phyloP scores from a whole-genome alignment of 2,113 vertebrate species.

The Nicator chloris region DNA sequence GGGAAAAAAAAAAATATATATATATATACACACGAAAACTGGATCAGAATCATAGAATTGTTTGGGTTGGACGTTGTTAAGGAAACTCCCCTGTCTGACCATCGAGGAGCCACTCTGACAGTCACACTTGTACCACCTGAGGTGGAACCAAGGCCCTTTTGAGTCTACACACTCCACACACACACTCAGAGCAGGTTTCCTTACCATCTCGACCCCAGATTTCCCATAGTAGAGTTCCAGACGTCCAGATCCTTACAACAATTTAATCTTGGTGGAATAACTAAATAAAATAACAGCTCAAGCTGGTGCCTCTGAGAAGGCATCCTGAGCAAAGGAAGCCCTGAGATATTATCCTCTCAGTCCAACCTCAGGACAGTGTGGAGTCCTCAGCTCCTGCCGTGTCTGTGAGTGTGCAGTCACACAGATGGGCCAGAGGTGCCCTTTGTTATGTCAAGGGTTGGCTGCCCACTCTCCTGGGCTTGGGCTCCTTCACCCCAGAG shows the following conservation, averaged over 20 bases:
- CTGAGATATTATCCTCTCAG: background rate
- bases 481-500: rapidly evolving
- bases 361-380: background rate
- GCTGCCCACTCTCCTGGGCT: background rate
- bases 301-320: background rate
- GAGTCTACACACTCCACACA: background rate
- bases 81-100: background rate
- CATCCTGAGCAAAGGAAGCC: background rate
- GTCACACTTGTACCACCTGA: background rate
- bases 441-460: background rate
- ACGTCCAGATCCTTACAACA: background rate
- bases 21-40: background rate
- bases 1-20: too few relatives aligned
- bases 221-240: background rate
- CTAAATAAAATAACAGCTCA: background rate
- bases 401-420: background rate
- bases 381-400: rapidly evolving
- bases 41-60: background rate
- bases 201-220: rapidly evolving
- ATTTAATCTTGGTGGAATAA: background rate
- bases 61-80: background rate
- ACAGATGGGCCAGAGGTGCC: background rate
- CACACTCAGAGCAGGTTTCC: background rate
- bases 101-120: background rate
- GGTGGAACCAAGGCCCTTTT: rapidly evolving